Evolutionary conservation across 2,113 vertebrate genomes (phyloP).

Genomic region (Chlamydotis undulata): DNA sequence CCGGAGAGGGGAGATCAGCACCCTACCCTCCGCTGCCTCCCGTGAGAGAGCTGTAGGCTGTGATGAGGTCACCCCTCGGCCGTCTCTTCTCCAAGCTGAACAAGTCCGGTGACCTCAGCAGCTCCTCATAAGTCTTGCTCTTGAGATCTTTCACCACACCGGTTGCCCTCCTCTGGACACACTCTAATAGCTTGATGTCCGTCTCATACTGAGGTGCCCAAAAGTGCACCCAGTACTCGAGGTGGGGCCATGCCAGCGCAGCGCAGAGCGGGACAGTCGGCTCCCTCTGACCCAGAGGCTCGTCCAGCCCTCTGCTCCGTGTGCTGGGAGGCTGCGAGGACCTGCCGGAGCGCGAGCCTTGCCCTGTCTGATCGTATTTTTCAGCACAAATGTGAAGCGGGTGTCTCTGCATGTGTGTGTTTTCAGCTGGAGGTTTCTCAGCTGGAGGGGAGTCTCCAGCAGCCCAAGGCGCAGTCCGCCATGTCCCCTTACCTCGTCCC

Average conservation of each 20-base stretch:
- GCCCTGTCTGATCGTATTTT: background rate
- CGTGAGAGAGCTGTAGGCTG: background rate
- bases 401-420: background rate
- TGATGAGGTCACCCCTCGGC: background rate
- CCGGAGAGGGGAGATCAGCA: no score
- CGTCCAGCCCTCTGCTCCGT: background rate
- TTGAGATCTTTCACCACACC: background rate
- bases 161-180: background rate
- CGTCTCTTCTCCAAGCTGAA: background rate
- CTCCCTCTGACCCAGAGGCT: background rate
- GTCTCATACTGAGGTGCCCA: background rate
- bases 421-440: slow-evolving; percentile 94
- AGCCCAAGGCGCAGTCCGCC: slow-evolving; percentile 92
- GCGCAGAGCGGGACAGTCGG: background rate
- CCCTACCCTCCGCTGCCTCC: background rate
- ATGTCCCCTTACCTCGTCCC: slow-evolving; percentile 98
- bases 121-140: background rate
- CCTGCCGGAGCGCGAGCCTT: background rate
- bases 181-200: rapidly evolving
- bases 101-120: background rate
- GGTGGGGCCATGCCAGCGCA: background rate
- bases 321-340: background rate
- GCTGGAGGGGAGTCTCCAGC: slow-evolving; percentile 95
- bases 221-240: background rate
- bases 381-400: background rate